Evolutionary conservation across 2,113 vertebrate species (phyloP).

Genomic region (Furnarius figulus): DNA sequence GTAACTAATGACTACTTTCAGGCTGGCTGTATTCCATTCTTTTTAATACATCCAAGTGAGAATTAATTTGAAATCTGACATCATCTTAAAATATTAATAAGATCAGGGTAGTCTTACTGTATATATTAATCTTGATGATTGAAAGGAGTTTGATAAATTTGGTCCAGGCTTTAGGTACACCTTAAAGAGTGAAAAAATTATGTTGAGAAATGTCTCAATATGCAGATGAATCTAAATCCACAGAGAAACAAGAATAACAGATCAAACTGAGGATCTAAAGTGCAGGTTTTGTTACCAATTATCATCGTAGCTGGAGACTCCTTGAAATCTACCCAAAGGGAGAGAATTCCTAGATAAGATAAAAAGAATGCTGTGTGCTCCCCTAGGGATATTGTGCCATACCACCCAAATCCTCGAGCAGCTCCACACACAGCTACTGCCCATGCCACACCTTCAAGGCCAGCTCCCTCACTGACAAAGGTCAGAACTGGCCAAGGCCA

Average conservation of each 20-base stretch:
- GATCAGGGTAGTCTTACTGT: constrained; percentile 6
- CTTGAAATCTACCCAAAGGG: neutral
- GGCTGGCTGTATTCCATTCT: constrained; percentile 44
- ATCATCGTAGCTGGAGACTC: neutral
- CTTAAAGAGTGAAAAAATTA: neutral
- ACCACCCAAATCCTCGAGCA: neutral
- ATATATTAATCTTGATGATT: neutral
- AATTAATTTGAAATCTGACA: constrained; percentile 70
- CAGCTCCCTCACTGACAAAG: neutral
- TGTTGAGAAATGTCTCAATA: neutral
- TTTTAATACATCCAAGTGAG: constrained; percentile 56
- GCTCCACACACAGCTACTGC: neutral
- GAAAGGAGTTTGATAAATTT: neutral
- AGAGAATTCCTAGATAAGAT: neutral
- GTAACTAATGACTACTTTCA: constrained; percentile 55
- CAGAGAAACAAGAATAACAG: neutral
- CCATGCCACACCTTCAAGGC: accelerated
- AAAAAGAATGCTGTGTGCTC: neutral
- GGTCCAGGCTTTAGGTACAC: neutral
- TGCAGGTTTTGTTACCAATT: neutral
- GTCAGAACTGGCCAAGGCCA: neutral
- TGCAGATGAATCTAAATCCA: neutral
- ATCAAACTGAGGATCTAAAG: neutral
- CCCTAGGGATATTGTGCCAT: accelerated
- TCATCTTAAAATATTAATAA: constrained; percentile 65